phyloP scores from a whole-genome alignment of 2,888 invertebrate species.

The Meiosimyza decipiens region DNA sequence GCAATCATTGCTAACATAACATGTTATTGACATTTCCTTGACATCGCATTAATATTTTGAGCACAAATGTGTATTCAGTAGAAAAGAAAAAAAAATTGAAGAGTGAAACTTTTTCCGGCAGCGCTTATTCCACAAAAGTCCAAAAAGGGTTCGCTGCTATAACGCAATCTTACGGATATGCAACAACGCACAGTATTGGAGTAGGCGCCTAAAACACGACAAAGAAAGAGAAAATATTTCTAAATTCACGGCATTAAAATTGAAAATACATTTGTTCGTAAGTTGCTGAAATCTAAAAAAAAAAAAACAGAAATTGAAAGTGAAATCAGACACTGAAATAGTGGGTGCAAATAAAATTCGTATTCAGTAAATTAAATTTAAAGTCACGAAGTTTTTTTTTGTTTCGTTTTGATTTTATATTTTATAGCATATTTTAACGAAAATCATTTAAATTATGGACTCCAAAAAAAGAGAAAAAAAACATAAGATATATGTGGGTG shows the following conservation, averaged over 20 bases:
- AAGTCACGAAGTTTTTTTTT: conserved; percentile 50
- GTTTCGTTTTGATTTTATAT: neutral
- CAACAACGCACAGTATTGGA: neutral
- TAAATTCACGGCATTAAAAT: conserved; percentile 31
- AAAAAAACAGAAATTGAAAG: conserved; percentile 52
- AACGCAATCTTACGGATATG: neutral
- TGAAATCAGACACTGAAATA: conserved; percentile 40
- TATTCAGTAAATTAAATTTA: conserved; percentile 10
- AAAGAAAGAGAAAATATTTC: conserved; percentile 55
- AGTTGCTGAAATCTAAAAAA: too few species aligned
- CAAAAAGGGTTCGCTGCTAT: too few species aligned
- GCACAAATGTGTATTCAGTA: neutral
- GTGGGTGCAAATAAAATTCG: conserved; percentile 4
- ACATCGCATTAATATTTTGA: neutral
- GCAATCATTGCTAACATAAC: too few species aligned
- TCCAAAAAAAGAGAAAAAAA: conserved; percentile 44
- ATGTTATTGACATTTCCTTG: neutral
- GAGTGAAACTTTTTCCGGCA: conserved; percentile 25
- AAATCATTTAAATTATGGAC: conserved; percentile 52
- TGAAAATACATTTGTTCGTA: conserved; percentile 24
- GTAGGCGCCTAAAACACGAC: conserved; percentile 36
- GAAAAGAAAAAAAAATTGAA: neutral
- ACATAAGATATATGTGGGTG: conserved; percentile 42
- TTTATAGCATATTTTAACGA: neutral
- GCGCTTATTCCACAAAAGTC: neutral